phyloP scores from a whole-genome alignment of 2,888 invertebrate species.

The Coelinius sp. region DNA sequence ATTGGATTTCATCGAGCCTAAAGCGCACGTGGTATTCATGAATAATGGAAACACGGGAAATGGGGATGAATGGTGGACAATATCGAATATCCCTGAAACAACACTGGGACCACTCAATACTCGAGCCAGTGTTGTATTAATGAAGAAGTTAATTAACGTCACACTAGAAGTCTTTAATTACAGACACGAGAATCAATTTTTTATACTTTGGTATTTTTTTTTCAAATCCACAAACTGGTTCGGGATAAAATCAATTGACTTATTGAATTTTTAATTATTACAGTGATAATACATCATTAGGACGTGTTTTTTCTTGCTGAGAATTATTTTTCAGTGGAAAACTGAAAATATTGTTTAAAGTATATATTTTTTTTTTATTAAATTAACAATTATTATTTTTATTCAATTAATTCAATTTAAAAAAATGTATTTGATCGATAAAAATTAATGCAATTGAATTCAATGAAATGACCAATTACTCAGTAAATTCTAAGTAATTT shows the following conservation, averaged over 20 bases:
- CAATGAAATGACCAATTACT: too few species aligned
- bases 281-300: not conserved
- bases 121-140: conserved; percentile 7
- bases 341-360: too few species aligned
- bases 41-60: not conserved
- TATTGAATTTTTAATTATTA: not conserved
- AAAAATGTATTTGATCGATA: too few species aligned
- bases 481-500: too few species aligned
- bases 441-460: too few species aligned
- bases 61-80: not conserved
- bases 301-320: not conserved
- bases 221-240: not conserved
- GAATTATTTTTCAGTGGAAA: too few species aligned
- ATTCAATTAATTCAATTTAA: too few species aligned
- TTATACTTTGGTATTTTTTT: not conserved
- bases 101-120: not conserved
- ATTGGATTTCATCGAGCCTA: not conserved
- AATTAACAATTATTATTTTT: too few species aligned
- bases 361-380: too few species aligned
- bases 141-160: conserved; percentile 7
- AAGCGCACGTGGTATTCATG: conserved; percentile 16
- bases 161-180: conserved; percentile 6
- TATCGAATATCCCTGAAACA: not conserved
- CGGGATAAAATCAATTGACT: conserved; percentile 8
- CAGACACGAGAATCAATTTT: conserved; percentile 2